These are phyloP conservation scores for Condylostylus longicornis DNA, from an alignment of 1,140 invertebrate species.

Conservation along the genomic window DNA sequence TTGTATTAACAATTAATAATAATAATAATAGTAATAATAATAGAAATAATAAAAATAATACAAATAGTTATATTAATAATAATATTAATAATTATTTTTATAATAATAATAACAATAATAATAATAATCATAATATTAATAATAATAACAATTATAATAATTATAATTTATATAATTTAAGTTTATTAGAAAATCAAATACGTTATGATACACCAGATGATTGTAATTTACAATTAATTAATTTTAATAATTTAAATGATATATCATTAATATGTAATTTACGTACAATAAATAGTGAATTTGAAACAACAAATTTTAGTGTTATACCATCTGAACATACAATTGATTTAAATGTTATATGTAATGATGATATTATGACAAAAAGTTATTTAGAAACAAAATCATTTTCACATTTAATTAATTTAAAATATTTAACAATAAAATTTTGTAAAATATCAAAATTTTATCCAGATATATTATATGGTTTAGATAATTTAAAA, in stretches of 20 bases:
- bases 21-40: conserved; percentile 11
- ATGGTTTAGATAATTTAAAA: conserved; percentile 55
- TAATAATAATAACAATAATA: conserved; percentile 13
- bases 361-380: conserved; percentile 57
- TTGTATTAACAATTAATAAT: conserved; percentile 30
- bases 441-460: conserved; percentile 71
- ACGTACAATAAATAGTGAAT: conserved; percentile 62
- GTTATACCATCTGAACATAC: conserved; percentile 72
- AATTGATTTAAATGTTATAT: conserved; percentile 59
- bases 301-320: conserved; percentile 74
- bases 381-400: conserved; percentile 56
- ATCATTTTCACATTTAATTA: conserved; percentile 62
- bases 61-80: conserved; percentile 19
- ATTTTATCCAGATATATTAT: conserved; percentile 56
- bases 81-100: conserved; percentile 4
- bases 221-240: conserved; percentile 36
- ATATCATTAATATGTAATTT: conserved; percentile 64
- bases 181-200: conserved; percentile 15
- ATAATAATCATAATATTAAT: conserved; percentile 19
- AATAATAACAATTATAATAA: neutral
- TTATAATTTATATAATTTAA: conserved; percentile 3
- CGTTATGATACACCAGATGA: conserved; percentile 67
- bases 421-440: conserved; percentile 59
- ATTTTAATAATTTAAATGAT: conserved; percentile 37
- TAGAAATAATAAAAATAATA: conserved; percentile 10